These are phyloP conservation scores for Fukomys damarensis DNA, from an alignment of 2,113 vertebrate species.

Conservation along the genomic window DNA sequence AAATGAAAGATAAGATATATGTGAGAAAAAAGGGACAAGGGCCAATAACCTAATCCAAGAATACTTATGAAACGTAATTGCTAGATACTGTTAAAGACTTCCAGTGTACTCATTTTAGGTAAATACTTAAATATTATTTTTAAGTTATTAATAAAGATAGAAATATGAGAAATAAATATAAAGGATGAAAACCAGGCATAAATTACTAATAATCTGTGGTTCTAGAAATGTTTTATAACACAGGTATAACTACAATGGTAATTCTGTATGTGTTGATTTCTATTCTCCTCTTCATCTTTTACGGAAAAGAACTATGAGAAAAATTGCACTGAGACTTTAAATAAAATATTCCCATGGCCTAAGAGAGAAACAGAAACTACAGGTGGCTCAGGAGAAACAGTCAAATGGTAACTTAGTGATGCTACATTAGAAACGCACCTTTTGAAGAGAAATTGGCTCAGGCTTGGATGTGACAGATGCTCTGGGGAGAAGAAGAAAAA, in stretches of 20 bases:
- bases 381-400: not conserved
- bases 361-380: constrained; percentile 64
- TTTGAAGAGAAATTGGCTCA: constrained; percentile 87
- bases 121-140: constrained; percentile 31
- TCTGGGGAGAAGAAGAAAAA: constrained; percentile 82
- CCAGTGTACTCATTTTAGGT: constrained; percentile 79
- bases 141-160: constrained; percentile 26
- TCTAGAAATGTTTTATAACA: constrained; percentile 40
- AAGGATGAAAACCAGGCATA: not conserved
- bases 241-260: constrained; percentile 7
- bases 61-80: not conserved
- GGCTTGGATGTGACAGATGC: constrained; percentile 88
- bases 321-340: constrained; percentile 44
- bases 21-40: not conserved
- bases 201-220: not conserved
- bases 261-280: not conserved
- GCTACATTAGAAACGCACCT: constrained; percentile 87
- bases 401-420: not conserved
- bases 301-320: not conserved
- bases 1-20: not conserved
- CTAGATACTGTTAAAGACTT: not conserved
- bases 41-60: constrained; percentile 50
- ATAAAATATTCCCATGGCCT: constrained; percentile 35
- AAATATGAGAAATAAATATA: constrained; percentile 26
- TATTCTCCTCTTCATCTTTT: not conserved